Conservation (phyloP, 2,113 vertebrate species). For the Nicator chloris region DNA sequence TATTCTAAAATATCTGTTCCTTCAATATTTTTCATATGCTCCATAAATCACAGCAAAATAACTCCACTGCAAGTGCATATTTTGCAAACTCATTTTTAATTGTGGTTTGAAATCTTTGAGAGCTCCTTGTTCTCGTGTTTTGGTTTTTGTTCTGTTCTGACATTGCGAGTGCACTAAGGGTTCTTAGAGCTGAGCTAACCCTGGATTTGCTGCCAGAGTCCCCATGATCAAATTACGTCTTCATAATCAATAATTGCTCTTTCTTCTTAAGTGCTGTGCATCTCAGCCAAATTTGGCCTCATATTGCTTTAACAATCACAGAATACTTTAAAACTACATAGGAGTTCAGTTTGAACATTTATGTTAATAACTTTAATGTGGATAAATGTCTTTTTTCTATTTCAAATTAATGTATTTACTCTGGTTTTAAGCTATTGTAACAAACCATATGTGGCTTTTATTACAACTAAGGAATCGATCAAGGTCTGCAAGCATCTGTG, state of each 20-base stretch:
- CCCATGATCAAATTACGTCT: not conserved
- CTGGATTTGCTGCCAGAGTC: not conserved
- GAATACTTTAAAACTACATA: not conserved
- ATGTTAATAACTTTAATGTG: not conserved
- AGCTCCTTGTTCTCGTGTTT: not conserved
- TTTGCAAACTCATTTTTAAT: not conserved
- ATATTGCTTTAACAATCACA: not conserved
- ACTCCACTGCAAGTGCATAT: not conserved
- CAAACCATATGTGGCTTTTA: not conserved
- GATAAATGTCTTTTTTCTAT: not conserved
- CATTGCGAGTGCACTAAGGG: not conserved
- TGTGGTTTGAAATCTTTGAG: not conserved
- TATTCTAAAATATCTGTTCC: not conserved
- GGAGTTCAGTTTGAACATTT: not conserved
- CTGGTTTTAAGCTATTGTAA: not conserved
- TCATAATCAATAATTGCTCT: not conserved
- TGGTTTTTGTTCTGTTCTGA: not conserved
- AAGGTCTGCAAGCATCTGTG: conserved; percentile 38
- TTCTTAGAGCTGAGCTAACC: not conserved
- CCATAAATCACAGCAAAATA: not conserved
- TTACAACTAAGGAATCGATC: conserved; percentile 29
- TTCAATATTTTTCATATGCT: not conserved
- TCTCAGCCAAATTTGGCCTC: not conserved
- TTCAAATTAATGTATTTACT: not conserved
- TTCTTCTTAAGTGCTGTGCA: not conserved